Conservation (phyloP, 2,113 vertebrate species). For the Ceratotherium simum region DNA sequence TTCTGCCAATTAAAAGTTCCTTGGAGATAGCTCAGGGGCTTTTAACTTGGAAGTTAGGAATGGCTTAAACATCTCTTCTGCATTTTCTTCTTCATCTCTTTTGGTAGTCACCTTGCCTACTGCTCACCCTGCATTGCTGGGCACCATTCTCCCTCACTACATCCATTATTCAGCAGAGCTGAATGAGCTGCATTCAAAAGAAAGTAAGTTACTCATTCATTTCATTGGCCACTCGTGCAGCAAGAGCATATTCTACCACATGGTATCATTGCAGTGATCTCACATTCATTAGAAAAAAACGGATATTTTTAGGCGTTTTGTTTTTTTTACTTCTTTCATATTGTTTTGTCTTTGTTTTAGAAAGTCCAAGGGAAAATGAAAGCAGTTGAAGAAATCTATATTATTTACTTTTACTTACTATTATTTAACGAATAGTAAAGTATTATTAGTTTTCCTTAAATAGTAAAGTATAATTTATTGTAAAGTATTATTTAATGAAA, state of each 20-base stretch:
- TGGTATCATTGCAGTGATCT: background rate
- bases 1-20: background rate
- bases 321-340: background rate
- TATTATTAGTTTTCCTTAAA: too few relatives aligned
- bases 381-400: background rate
- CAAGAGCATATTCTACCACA: accelerated
- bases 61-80: background rate
- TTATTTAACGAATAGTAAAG: too few relatives aligned
- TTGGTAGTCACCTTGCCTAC: background rate
- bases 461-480: too few relatives aligned
- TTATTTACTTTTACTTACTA: too few relatives aligned
- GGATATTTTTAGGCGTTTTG: background rate
- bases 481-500: too few relatives aligned
- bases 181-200: background rate
- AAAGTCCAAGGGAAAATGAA: background rate
- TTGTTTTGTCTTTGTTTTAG: background rate
- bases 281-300: background rate
- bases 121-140: accelerated
- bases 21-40: background rate
- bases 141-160: background rate
- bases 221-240: background rate
- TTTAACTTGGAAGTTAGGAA: background rate
- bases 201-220: background rate
- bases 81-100: background rate
- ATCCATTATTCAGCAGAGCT: too few relatives aligned